Evolutionary conservation across 1,140 invertebrate genomes (phyloP).

Genomic region (Varroa destructor): DNA sequence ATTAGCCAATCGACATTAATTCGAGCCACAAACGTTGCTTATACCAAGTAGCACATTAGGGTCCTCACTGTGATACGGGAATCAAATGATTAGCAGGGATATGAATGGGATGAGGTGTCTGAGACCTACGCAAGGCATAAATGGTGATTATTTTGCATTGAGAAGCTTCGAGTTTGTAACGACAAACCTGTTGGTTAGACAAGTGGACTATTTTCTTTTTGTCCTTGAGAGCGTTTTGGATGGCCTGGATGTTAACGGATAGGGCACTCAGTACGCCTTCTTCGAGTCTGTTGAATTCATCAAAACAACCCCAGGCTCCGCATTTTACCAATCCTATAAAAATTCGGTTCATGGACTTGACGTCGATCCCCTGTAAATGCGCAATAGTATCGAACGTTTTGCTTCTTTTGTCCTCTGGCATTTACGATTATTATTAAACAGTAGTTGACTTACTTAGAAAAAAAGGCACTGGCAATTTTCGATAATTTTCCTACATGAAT

Average conservation of each 20-base stretch:
- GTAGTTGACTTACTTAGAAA: constrained; percentile 7
- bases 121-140: too few relatives aligned
- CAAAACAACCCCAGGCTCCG: constrained; percentile 97
- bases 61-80: too few relatives aligned
- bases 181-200: constrained; percentile 56
- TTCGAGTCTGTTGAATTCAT: constrained; percentile 91
- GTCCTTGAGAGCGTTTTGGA: constrained; percentile 67
- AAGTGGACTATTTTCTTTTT: constrained; percentile 50
- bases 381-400: not conserved
- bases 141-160: too few relatives aligned
- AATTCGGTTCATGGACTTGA: constrained; percentile 78
- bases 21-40: too few relatives aligned
- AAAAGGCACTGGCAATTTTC: constrained; percentile 24
- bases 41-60: too few relatives aligned
- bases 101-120: too few relatives aligned
- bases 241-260: constrained; percentile 72
- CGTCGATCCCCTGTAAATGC: constrained; percentile 66
- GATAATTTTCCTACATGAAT: too few relatives aligned
- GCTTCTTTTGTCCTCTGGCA: not conserved
- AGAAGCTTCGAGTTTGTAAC: too few relatives aligned
- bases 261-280: constrained; percentile 81
- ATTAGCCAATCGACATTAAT: too few relatives aligned
- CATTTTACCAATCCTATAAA: constrained; percentile 78
- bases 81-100: too few relatives aligned
- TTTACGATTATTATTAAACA: not conserved